Conservation (phyloP, 2,888 invertebrate genomes). For the Aphidius colemani region DNA sequence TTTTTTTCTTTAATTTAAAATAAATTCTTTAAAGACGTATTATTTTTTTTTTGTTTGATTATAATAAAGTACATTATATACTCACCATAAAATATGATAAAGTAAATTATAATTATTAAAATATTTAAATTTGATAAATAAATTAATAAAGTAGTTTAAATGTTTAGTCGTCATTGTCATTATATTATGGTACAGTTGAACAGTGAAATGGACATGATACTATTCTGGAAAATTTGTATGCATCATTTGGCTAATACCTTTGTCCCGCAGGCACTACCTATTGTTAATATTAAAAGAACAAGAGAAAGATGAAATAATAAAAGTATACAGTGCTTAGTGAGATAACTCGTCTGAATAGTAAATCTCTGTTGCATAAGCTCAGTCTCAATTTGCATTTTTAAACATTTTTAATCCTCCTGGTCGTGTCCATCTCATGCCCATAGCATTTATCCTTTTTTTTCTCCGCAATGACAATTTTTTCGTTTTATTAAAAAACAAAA, state of each 20-base stretch:
- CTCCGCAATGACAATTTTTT: conserved; percentile 4
- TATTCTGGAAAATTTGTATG: conserved; percentile 8
- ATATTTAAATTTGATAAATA: not conserved
- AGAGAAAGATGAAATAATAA: not conserved
- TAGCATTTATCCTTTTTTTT: conserved; percentile 2
- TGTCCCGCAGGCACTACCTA: conserved; percentile 3
- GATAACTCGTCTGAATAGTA: conserved; percentile 21
- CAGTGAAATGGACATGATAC: too few species aligned
- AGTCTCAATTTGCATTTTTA: conserved; percentile 34
- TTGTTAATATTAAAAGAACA: not conserved
- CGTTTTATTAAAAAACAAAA: conserved; percentile 1
- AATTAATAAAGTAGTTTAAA: not conserved
- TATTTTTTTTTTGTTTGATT: too few species aligned
- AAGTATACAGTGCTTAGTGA: conserved; percentile 5
- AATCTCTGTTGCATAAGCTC: conserved; percentile 25
- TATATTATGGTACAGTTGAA: too few species aligned
- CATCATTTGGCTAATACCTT: conserved; percentile 26
- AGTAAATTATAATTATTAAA: too few species aligned
- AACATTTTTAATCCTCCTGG: conserved; percentile 32
- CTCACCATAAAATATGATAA: too few species aligned
- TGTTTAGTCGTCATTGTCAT: too few species aligned
- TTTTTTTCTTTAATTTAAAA: conserved; percentile 37
- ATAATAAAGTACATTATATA: too few species aligned
- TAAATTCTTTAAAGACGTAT: too few species aligned
- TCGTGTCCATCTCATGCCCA: conserved; percentile 8